phyloP scores from a whole-genome alignment of 2,797 vertebrate genomes.

The Otolemur crassicaudatus region DNA sequence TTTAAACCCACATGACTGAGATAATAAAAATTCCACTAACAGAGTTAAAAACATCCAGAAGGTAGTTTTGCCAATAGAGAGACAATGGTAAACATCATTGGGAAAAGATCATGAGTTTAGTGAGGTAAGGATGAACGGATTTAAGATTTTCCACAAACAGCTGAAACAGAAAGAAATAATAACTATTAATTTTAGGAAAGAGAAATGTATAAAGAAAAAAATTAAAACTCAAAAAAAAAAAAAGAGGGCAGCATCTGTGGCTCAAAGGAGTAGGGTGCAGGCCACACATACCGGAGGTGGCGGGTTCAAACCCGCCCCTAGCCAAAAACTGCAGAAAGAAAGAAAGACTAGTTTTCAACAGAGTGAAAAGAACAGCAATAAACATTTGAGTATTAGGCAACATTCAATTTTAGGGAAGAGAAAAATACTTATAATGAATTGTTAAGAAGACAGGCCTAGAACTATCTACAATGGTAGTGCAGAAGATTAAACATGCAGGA shows the following conservation, averaged over 20 bases:
- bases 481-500: constrained; percentile 11
- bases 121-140: constrained; percentile 15
- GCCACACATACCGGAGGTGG: too few relatives aligned
- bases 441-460: neutral
- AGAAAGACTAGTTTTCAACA: constrained; percentile 3
- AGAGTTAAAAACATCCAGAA: constrained; percentile 21
- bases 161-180: neutral
- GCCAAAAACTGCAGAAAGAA: too few relatives aligned
- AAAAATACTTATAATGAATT: neutral
- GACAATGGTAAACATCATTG: neutral
- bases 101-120: neutral
- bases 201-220: too few relatives aligned
- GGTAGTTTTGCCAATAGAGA: neutral
- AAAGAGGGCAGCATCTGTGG: too few relatives aligned
- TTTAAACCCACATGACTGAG: constrained; percentile 31
- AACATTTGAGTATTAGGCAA: neutral
- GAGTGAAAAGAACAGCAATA: neutral
- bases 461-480: neutral
- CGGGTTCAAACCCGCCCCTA: too few relatives aligned
- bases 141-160: constrained; percentile 8
- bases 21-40: constrained; percentile 18
- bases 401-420: neutral
- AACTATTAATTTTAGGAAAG: neutral
- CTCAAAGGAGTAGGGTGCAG: too few relatives aligned
- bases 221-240: too few relatives aligned